Base-by-base conservation (phyloP, 2,888 invertebrate species). In the Dasypogon diadema region DNA sequence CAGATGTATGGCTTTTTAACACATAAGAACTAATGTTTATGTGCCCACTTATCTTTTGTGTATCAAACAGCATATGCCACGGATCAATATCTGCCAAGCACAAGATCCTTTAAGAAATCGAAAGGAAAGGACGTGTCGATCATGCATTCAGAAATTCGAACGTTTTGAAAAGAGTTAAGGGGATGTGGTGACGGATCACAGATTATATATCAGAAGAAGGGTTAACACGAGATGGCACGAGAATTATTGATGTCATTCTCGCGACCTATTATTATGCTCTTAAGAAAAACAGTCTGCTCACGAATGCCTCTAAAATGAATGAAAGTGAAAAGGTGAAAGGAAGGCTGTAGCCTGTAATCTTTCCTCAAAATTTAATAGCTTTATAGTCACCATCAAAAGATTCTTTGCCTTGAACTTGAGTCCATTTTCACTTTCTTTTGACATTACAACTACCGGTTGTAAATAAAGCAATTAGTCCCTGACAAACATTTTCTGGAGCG, bases 41-140 rank as follows among this genome's bases (percentile, higher is more conserved):
- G 16, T n/a, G 60, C 21, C 34, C 34, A 60, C 24, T 60, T 60
- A 58, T 60, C 37, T 34, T 60, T 60, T 60, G 60, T 60, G 3
- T n/a, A n/a, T n/a, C 34, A 60, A 37, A 34, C 18, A 16, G 37
- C 60, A 60, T 60, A 60, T 60, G 60, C 37, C 60, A 2, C 12
- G 60, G 37, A 60, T 60, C 37, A 37, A 60, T 60, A 60, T 60
- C 60, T 60, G 37, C 60, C 34, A 34, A 60, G 37, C 34, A 14
- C 37, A 10, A 0, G 8, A 12, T 60, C 37, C 21, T 6, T 60
- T 21, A 60, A 60, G 60, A 60, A 60, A 60, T 60, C 37, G 60
- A 60, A 37, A 60, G 60, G 60, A 60, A 60, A 10, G 34, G 18
- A 24, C 14, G 14, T 21, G 34, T 37, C 60, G 42, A 60, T 26